Evolutionary conservation across 2,113 vertebrate species (phyloP).

Genomic region (Raja brachyura): DNA sequence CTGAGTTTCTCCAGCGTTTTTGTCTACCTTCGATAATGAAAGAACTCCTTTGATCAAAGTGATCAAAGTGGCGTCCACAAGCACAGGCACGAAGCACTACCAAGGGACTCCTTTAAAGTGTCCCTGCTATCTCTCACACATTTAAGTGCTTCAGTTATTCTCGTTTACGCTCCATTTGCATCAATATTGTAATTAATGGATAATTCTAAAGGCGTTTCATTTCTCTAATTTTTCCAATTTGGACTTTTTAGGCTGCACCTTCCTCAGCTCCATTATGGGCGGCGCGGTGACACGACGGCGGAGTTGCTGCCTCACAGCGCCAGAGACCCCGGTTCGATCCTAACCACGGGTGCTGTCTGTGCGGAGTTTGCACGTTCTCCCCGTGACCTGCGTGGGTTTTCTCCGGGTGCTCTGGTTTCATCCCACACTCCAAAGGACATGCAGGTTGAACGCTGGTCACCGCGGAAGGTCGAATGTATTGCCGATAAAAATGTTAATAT

Average conservation of each 20-base stretch:
- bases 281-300: too few species aligned
- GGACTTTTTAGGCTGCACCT: background rate
- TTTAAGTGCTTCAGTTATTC: background rate
- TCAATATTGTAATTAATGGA: background rate
- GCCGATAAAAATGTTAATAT: too few species aligned
- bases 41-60: slow-evolving; percentile 11
- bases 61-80: background rate
- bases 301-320: too few species aligned
- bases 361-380: too few species aligned
- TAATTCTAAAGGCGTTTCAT: background rate
- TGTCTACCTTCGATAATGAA: background rate
- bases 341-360: too few species aligned
- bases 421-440: too few species aligned
- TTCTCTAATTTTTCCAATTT: background rate
- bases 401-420: too few species aligned
- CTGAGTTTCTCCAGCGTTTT: too few species aligned
- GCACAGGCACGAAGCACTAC: background rate
- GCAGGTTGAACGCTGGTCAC: too few species aligned
- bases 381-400: too few species aligned
- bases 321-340: too few species aligned
- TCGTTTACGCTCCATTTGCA: background rate
- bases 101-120: background rate
- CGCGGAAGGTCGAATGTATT: too few species aligned
- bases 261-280: background rate
- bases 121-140: background rate